Base-by-base conservation (phyloP, 2,888 invertebrate species). In the Agrochola litura region DNA sequence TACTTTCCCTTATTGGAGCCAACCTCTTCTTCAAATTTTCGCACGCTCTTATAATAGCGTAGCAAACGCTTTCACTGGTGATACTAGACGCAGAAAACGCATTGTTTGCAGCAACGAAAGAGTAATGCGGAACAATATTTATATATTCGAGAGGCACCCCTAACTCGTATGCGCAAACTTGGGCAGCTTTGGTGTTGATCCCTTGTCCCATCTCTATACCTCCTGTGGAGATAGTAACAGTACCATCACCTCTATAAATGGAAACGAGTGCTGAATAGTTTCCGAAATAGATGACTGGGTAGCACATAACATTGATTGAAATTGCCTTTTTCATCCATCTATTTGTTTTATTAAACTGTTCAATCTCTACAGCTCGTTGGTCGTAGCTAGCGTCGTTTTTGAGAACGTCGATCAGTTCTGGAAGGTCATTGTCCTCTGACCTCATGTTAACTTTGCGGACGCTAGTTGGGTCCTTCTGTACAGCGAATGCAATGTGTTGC, bases 191-290 rank as follows among this genome's bases (percentile, higher is more conserved):
- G 0, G 98, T 98, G 84, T 98, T 98, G 58, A 98, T 96, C 0
- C 98, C 98, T 96, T 98, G 98, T 0, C 98, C 98, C 95, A 97
- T 97, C 94, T 98, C 98, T 67, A 98, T 95, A 1, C 98, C 98
- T 9, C 98, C 98, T 75, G 98, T 98, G 0, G 97, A 95, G 0
- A 98, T 94, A 0, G 97, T 97, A 0, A 98, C 98, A 2, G 97
- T 97, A 0, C 97, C 98, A 91, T 98, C 98, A 0, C 97, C 96
- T 78, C 97, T 97, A 89, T 97, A 98, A 81, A 98, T 97, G 0
- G 97, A 97, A 1, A 98, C 97, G 79, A 97, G 92, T 0, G 97
- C 97, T 61, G 97, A 95, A 86, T 96, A 98, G 66, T 97, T 97
- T 0, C 97, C 97, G 69, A 93, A 97, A 77, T 94, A 96, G 14